Evolutionary conservation across 2,888 invertebrate species (phyloP).

Genomic region (Cosmopolites sordidus): DNA sequence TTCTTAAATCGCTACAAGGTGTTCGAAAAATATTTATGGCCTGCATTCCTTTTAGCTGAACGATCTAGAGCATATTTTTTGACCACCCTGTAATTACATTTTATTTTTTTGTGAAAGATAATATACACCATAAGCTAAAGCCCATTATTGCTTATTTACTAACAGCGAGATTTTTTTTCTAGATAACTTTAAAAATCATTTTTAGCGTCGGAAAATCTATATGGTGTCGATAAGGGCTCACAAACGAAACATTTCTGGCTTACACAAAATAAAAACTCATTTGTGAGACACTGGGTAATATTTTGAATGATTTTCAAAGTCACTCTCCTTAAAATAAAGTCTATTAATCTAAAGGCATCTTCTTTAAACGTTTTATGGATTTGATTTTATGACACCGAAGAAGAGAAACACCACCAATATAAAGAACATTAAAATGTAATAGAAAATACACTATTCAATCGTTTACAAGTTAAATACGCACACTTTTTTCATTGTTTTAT

Average conservation of each 20-base stretch:
- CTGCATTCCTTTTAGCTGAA: too few species aligned
- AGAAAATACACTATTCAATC: constrained; percentile 9
- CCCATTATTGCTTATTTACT: constrained; percentile 18
- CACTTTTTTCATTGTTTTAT: constrained; percentile 28
- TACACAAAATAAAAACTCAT: too few species aligned
- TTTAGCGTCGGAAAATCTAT: too few species aligned
- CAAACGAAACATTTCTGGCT: too few species aligned
- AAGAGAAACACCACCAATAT: constrained; percentile 11
- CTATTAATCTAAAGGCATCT: not conserved
- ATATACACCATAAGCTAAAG: constrained; percentile 19
- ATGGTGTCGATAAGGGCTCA: too few species aligned
- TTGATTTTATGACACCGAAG: constrained; percentile 8
- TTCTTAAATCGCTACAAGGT: not conserved
- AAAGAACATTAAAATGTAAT: constrained; percentile 4
- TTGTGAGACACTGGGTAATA: too few species aligned
- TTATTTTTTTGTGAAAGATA: constrained; percentile 6
- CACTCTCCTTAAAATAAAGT: not conserved
- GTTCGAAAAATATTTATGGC: not conserved
- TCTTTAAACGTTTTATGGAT: not conserved
- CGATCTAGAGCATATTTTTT: not conserved
- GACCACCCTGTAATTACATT: not conserved
- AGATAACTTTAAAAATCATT: constrained; percentile 8
- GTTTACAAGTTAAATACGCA: constrained; percentile 12
- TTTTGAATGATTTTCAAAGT: not conserved
- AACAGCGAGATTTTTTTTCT: constrained; percentile 5